Base-by-base conservation (phyloP, 2,888 invertebrate species). In the Andrena praecox region DNA sequence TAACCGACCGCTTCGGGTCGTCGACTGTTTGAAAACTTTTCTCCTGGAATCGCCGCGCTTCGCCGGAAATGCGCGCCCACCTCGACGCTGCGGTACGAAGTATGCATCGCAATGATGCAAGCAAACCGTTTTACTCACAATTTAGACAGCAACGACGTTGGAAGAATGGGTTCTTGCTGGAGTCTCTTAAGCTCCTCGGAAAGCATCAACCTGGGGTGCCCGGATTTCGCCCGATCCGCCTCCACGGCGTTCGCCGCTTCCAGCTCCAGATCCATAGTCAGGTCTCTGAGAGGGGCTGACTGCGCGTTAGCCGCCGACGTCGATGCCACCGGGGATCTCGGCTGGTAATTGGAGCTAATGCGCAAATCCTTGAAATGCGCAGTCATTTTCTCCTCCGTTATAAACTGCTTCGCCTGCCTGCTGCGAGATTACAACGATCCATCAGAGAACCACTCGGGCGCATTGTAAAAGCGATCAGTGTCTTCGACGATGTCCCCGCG, bases 381-480 rank as follows among this genome's bases (percentile, higher is more conserved):
- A 0, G 97, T 96, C 96, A 98, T 97, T 93, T 96, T 97, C 91
- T 97, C 97, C 92, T 97, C 97, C 0, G 97, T 97, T 84, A 97
- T 97, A 56, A 96, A 95, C 92, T 97, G 97, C 91, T 98, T 98
- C 7, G 95, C 92, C 63, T 88, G 91, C 54, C 90, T 83, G 16
- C 93, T 94, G 75, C 10, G 62, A 76, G 24, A 27, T 67, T 5
- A 48, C 20, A 56, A 16, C 4, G 29, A 42, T 27, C 2, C 5
- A 8, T 20, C 74, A 20, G 27, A 2, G 50, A 31, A 29, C 12
- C 5, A 0, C 5, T 29, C 33, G n/a, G 3, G 3, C 2, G 8
- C 1, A n/a, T 29, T 4, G n/a, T n/a, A 6, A 50, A 16, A 8
- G 6, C 24, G 0, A 20, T 20, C n/a, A 20, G 8, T 29, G 16